A percentile compares a stretch with the other conserved stretches of the same genome.
These are phyloP conservation scores for Pachydiplax longipennis DNA, from an alignment of 2,888 invertebrate species.

Conservation along the genomic window DNA sequence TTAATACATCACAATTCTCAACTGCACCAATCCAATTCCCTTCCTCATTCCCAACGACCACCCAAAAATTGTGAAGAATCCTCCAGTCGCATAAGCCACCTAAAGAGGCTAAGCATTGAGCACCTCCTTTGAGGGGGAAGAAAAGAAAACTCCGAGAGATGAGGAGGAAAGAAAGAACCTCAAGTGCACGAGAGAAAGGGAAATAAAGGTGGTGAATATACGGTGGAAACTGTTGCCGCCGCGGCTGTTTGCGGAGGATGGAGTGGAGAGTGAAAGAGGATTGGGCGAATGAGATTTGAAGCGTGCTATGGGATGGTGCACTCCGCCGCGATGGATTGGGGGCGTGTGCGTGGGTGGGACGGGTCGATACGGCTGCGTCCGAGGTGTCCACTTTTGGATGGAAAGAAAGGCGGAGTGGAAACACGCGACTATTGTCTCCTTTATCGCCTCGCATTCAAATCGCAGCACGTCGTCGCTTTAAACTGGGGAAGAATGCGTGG, in stretches of 20 bases:
- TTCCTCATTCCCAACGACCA: too few species aligned
- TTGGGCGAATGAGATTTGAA: background rate
- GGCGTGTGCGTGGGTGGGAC: background rate
- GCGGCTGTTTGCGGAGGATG: background rate
- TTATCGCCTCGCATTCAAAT: background rate
- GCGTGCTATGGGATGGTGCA: background rate
- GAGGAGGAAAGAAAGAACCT: background rate
- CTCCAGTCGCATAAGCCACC: too few species aligned
- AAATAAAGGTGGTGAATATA: background rate
- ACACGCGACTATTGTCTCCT: background rate
- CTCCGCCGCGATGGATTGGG: background rate
- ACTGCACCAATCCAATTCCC: too few species aligned
- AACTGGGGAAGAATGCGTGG: too few species aligned
- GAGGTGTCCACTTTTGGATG: conserved; percentile 10
- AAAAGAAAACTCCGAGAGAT: background rate
- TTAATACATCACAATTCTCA: too few species aligned
- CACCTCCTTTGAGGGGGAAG: background rate
- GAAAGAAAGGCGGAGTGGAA: background rate
- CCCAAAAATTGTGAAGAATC: too few species aligned
- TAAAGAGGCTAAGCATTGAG: too few species aligned
- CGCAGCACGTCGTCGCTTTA: background rate
- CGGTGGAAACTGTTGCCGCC: background rate
- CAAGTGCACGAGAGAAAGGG: background rate
- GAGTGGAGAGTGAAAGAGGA: background rate
- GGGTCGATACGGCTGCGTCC: conserved; percentile 21